A percentile compares a stretch with the other conserved stretches of the same genome.
These are phyloP conservation scores for Eupelmus urozonus DNA, from an alignment of 2,888 invertebrate species.

Conservation along the genomic window DNA sequence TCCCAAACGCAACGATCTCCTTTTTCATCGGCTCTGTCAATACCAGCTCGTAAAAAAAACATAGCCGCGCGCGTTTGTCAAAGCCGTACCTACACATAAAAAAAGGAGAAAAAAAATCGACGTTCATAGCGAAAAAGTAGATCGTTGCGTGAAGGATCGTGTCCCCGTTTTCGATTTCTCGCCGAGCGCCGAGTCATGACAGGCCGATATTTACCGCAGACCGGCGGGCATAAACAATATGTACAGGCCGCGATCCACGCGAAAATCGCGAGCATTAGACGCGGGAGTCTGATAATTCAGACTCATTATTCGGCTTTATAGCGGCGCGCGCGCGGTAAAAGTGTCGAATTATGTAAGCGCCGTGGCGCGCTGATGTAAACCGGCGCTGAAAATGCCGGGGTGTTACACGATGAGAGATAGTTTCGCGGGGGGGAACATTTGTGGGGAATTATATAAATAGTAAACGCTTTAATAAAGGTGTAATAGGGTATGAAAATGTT, in stretches of 20 bases:
- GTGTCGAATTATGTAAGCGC: no score
- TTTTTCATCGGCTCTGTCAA: slow-evolving; percentile 7
- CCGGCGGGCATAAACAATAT: slow-evolving; percentile 36
- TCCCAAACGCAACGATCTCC: neutral
- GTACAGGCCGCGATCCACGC: neutral
- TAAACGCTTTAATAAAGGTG: neutral
- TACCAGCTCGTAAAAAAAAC: neutral
- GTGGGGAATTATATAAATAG: slow-evolving; percentile 15
- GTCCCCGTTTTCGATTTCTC: slow-evolving; percentile 38
- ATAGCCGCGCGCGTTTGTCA: slow-evolving; percentile 9
- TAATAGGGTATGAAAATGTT: slow-evolving; percentile 13
- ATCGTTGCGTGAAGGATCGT: slow-evolving; percentile 32
- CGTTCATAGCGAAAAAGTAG: slow-evolving; percentile 3
- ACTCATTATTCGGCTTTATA: no score
- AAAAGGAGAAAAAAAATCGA: neutral
- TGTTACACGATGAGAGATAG: no score
- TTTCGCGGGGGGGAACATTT: no score
- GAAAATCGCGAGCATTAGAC: no score
- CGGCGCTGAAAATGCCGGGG: no score
- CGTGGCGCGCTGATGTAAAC: no score
- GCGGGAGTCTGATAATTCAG: no score
- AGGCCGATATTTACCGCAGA: slow-evolving; percentile 21
- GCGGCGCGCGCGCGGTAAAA: no score
- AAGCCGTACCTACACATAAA: slow-evolving; percentile 29
- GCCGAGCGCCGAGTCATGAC: neutral